phyloP scores from a whole-genome alignment of 2,113 vertebrate genomes.

The Zingel zingel region DNA sequence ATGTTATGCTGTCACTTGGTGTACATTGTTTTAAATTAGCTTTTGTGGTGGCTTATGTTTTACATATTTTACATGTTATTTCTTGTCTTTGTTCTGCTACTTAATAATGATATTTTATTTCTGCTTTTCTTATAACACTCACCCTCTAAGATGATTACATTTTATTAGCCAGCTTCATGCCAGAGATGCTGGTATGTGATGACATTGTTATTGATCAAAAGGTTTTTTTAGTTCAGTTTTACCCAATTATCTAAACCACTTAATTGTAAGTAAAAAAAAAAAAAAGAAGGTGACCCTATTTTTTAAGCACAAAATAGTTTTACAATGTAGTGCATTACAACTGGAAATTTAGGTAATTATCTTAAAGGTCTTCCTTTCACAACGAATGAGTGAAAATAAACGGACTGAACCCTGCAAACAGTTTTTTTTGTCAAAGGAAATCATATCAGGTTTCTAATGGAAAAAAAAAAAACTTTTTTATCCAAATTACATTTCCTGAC shows the following conservation, averaged over 20 bases:
- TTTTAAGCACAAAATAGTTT: neutral
- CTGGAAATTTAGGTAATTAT: neutral
- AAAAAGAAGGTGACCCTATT: neutral
- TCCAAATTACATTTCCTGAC: constrained; percentile 9
- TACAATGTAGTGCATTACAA: neutral
- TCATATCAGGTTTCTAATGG: neutral
- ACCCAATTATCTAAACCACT: neutral
- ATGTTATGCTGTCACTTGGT: neutral
- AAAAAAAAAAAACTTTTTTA: constrained; percentile 2
- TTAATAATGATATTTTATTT: neutral
- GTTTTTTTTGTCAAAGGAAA: neutral
- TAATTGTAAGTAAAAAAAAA: neutral
- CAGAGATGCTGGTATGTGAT: neutral
- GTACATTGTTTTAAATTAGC: neutral
- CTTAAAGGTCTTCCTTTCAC: neutral
- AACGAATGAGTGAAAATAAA: neutral
- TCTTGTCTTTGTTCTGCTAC: neutral
- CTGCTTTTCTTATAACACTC: neutral
- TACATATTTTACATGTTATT: neutral
- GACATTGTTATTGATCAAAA: neutral
- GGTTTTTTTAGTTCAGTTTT: neutral
- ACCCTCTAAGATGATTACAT: neutral
- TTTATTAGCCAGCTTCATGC: neutral
- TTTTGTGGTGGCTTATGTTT: neutral
- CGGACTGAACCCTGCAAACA: neutral